These are phyloP conservation scores for Hoplodrina ambigua DNA, from an alignment of 2,888 invertebrate genomes.

Conservation along the genomic window DNA sequence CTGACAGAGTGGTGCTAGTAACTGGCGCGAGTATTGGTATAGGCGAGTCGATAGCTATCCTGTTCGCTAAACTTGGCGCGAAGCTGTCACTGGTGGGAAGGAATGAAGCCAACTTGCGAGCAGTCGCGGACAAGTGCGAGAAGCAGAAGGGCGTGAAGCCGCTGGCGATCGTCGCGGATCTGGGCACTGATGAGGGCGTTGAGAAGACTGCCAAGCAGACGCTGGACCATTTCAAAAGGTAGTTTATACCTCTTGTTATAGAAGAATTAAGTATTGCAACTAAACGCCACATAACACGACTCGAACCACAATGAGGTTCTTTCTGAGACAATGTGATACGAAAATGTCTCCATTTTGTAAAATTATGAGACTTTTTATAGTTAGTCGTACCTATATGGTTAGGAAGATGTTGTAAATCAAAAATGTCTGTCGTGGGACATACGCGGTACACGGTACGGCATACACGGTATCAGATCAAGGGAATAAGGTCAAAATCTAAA, in stretches of 20 bases:
- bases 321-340: too few relatives aligned
- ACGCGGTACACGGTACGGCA: too few relatives aligned
- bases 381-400: too few relatives aligned
- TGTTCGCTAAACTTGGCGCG: conserved; percentile 68
- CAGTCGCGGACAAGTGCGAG: conserved; percentile 64
- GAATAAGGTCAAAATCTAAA: too few relatives aligned
- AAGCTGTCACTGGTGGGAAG: conserved; percentile 67
- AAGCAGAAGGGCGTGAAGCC: conserved; percentile 58
- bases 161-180: conserved; percentile 67
- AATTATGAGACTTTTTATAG: too few relatives aligned
- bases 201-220: conserved; percentile 67
- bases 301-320: too few relatives aligned
- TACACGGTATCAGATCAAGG: too few relatives aligned
- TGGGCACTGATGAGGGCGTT: conserved; percentile 72
- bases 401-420: too few relatives aligned
- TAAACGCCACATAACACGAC: not conserved
- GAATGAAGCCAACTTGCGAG: conserved; percentile 61
- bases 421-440: too few relatives aligned
- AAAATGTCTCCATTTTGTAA: too few relatives aligned
- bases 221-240: conserved; percentile 66
- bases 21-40: conserved; percentile 76
- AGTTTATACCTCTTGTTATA: not conserved
- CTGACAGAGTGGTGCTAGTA: conserved; percentile 71
- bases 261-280: not conserved
- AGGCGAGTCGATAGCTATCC: conserved; percentile 69